Base-by-base conservation (phyloP, 2,113 vertebrate genomes). In the Cinclus mexicanus region DNA sequence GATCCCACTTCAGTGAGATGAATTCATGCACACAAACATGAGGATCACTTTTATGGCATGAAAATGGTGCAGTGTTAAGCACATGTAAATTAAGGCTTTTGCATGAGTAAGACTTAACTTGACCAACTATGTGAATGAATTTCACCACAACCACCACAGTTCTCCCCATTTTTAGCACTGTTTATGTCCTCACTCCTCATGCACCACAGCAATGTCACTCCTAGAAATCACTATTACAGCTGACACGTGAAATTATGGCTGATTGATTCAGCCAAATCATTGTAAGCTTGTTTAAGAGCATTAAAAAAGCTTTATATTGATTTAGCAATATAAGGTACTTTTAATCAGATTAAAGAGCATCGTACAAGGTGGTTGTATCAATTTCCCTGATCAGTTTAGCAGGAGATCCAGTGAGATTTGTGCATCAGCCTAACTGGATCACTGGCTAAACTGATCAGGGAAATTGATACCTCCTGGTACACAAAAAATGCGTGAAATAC, bases 291-390 rank as follows among this genome's bases (percentile, higher is more conserved):
- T 94, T 95, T 88, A 93, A 94, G 88, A 92, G 50, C 79, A 95
- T 96, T 90, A 75, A 89, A 97, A 96, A 92, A 90, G 88, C 92
- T 87, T 89, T 90, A 86, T 53, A 96, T 92, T 92, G 90, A 97
- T 97, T 95, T 93, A 93, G 53, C 72, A 90, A 93, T 92, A 56
- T 10, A 80, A 85, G 67, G 84, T 80, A 83, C 68, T 93, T 94
- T 89, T 80, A 94, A 96, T 89, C 83, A 90, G 64, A 90, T 92
- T 93, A 89, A 94, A 84, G 69, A 92, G 65, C 88, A 69, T 61
- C n/a, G 14, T 60, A 75, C 49, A 82, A 90, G 83, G 92, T 76
- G 88, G 68, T n/a, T 78, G 64, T 50, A 93, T 90, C 78, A 80
- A 70, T 83, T 80, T 67, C 55, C 75, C 68, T 35, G 31, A 90